Base-by-base conservation (phyloP, 2,113 vertebrate species). In the Semnopithecus entellus region DNA sequence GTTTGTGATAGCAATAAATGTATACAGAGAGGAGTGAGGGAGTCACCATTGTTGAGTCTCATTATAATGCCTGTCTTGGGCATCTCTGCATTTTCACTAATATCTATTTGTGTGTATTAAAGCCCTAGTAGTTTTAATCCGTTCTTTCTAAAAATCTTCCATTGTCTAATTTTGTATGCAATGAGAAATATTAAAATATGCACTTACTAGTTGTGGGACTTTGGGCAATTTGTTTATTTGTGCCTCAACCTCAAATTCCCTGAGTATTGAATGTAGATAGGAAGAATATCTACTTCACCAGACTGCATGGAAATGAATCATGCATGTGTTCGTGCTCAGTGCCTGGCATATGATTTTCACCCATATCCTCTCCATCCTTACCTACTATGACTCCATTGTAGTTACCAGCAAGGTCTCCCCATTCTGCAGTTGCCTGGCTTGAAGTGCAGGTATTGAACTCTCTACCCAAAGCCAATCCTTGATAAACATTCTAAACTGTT, bases 121-220 rank as follows among this genome's bases (percentile, higher is more conserved):
- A 95, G 66, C 4, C 57, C 45, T 75, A 22, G 48, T 75, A 87
- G 18, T 59, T 75, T 80, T n/a, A 30, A 40, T 55, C 30, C 57
- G 78, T 90, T 91, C 9, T 68, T 83, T 66, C 43, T 68, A 72
- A 96, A 82, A 81, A 50, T 80, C 8, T 86, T 23, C 30, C 23
- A 72, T 30, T 84, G 66, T 86, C 32, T 50, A 84, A 27, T 79
- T 72, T 90, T 83, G 48, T 23, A 64, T n/a, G 48, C 40, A 40
- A 13, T 57, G 16, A 83, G 20, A 82, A 27, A 88, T 27, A 88
- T 9, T 9, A 72, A 96, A 90, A 57, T 25, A 83, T 78, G 22
- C 0, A 17, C 23, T 27, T 75, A 40, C n/a, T 40, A 30, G 18
- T 50, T 85, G 43, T 30, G 11, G 38, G n/a, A 76, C 10, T 35